Percentiles rank a stretch among this genome's conserved stretches.
phyloP scores from a whole-genome alignment of 2,888 invertebrate species.

The Polyommatus iphigenia region DNA sequence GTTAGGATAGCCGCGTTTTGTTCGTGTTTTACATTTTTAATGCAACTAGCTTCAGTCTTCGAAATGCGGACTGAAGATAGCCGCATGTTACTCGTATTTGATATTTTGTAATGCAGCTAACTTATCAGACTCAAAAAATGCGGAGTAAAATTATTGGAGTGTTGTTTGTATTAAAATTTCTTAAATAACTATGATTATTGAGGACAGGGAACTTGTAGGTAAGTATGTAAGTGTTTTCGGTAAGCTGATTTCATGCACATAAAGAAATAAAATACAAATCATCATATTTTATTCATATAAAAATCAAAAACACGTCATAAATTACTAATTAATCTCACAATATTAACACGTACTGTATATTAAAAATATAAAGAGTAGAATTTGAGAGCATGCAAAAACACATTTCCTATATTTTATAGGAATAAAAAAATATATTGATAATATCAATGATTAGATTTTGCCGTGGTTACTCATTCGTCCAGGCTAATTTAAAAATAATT shows the following conservation, averaged over 20 bases:
- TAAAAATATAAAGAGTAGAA: constrained; percentile 8
- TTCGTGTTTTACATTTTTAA: no score
- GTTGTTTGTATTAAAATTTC: no score
- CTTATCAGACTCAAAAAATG: no score
- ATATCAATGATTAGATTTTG: not conserved
- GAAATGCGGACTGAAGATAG: no score
- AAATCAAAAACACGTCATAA: constrained; percentile 16
- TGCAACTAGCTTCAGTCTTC: no score
- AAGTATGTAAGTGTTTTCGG: not conserved
- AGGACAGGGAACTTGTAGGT: not conserved
- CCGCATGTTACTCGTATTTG: no score
- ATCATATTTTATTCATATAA: constrained; percentile 19
- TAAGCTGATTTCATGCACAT: not conserved
- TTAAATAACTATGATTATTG: no score
- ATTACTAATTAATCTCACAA: not conserved
- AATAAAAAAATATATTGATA: constrained; percentile 12
- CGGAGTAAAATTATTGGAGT: no score
- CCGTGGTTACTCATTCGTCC: not conserved
- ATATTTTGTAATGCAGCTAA: no score
- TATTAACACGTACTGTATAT: constrained; percentile 11
- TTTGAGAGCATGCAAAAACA: constrained; percentile 13
- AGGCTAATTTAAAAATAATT: not conserved
- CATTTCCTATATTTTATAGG: constrained; percentile 5
- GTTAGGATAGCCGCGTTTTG: not conserved
- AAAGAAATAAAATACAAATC: not conserved